Conservation (phyloP, 2,113 vertebrate genomes). For the Zosterops pallidus region DNA sequence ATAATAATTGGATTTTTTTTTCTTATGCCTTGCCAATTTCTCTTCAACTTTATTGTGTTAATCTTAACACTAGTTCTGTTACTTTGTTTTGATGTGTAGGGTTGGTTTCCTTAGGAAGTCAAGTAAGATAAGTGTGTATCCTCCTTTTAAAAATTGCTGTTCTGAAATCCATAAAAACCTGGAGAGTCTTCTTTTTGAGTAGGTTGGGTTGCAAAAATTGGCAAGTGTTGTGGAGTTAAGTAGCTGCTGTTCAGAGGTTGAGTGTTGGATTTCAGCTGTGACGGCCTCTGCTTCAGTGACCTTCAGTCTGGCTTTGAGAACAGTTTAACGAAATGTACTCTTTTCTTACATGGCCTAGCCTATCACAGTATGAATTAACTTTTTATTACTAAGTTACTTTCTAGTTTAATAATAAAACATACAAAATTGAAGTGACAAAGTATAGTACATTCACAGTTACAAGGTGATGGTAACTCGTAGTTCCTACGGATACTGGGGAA, state of each 20-base stretch:
- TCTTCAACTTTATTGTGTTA: background rate
- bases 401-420: background rate
- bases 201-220: background rate
- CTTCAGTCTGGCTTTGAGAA: background rate
- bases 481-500: background rate
- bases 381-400: background rate
- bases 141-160: fast-evolving
- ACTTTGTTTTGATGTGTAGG: fast-evolving
- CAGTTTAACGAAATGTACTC: background rate
- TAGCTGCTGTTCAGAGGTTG: background rate
- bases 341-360: background rate
- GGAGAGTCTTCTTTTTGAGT: background rate
- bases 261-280: background rate
- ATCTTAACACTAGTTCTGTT: background rate
- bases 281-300: background rate
- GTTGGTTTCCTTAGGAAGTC: background rate
- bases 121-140: background rate
- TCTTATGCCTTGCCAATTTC: fast-evolving
- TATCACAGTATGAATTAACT: background rate
- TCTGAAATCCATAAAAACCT: background rate
- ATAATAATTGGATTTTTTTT: background rate
- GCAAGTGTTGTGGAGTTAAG: background rate
- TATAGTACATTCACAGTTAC: background rate
- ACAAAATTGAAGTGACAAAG: background rate
- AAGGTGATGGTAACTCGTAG: background rate